Evolutionary conservation across 1,140 invertebrate species (phyloP).

Genomic region (Wiebesia pumilae): DNA sequence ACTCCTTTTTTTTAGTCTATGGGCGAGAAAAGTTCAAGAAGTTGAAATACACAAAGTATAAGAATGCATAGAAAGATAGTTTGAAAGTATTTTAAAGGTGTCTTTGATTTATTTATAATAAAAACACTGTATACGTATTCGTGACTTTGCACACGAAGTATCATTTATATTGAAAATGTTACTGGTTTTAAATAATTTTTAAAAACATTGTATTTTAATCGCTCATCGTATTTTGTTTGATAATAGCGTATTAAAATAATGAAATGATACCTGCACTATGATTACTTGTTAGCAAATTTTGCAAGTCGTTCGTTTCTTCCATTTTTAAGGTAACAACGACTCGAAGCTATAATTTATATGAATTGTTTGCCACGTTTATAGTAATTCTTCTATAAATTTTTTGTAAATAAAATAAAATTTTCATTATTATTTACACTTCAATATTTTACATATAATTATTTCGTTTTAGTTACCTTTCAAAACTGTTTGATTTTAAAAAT

Average conservation of each 20-base stretch:
- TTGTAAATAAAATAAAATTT: background rate
- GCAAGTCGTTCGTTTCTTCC: background rate
- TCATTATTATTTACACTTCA: no score
- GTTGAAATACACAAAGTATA: background rate
- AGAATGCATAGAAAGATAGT: background rate
- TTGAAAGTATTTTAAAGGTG: background rate
- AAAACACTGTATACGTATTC: no score
- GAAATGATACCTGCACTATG: background rate
- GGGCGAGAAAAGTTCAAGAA: background rate
- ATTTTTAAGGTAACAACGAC: background rate
- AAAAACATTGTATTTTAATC: background rate
- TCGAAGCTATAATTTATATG: background rate
- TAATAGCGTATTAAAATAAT: conserved; percentile 3
- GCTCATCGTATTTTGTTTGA: background rate
- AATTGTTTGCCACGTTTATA: background rate
- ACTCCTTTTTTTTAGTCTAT: background rate
- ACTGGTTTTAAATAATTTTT: background rate
- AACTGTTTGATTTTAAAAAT: no score
- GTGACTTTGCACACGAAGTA: no score
- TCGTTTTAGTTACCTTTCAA: no score
- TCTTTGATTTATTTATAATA: background rate
- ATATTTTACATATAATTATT: no score
- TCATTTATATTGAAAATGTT: background rate
- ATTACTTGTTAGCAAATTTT: conserved; percentile 10
- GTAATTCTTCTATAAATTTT: background rate